Percentiles rank a stretch among this genome's conserved stretches.
Evolutionary conservation across 1,140 invertebrate species (phyloP).

Genomic region (Heliconius hermathena): DNA sequence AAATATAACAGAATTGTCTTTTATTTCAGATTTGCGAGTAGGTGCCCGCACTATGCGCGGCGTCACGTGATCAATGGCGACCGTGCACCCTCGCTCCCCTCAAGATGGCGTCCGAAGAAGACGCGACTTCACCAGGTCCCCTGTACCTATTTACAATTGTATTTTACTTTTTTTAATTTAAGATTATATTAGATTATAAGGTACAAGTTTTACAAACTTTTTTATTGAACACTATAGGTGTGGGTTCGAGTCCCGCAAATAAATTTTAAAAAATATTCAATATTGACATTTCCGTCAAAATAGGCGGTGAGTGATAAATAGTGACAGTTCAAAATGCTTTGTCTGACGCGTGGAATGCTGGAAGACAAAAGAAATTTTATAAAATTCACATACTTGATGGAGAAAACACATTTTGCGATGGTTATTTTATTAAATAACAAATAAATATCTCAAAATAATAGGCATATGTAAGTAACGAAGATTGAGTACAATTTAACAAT

Average conservation of each 20-base stretch:
- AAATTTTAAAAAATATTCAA: too few relatives aligned
- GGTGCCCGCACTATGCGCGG: constrained; percentile 64
- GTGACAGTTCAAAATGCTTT: too few relatives aligned
- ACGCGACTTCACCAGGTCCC: constrained; percentile 69
- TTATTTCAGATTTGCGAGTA: constrained; percentile 48
- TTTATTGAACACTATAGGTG: too few relatives aligned
- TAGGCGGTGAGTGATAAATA: too few relatives aligned
- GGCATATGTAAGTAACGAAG: not conserved
- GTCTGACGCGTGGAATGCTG: not conserved
- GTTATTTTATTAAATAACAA: not conserved
- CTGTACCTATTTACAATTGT: constrained; percentile 53
- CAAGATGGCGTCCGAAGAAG: constrained; percentile 72
- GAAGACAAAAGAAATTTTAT: not conserved
- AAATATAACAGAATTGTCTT: not conserved
- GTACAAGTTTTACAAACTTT: too few relatives aligned
- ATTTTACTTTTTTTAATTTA: constrained; percentile 17
- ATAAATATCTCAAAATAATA: not conserved
- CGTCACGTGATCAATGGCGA: constrained; percentile 74
- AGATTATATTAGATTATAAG: not conserved
- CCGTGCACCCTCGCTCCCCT: constrained; percentile 68
- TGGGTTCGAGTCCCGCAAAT: too few relatives aligned
- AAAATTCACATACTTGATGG: not conserved
- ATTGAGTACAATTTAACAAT: not conserved
- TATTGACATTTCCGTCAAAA: too few relatives aligned
- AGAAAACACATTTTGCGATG: not conserved